These are phyloP conservation scores for Ia io DNA, from an alignment of 2,113 vertebrate species.

Conservation along the genomic window DNA sequence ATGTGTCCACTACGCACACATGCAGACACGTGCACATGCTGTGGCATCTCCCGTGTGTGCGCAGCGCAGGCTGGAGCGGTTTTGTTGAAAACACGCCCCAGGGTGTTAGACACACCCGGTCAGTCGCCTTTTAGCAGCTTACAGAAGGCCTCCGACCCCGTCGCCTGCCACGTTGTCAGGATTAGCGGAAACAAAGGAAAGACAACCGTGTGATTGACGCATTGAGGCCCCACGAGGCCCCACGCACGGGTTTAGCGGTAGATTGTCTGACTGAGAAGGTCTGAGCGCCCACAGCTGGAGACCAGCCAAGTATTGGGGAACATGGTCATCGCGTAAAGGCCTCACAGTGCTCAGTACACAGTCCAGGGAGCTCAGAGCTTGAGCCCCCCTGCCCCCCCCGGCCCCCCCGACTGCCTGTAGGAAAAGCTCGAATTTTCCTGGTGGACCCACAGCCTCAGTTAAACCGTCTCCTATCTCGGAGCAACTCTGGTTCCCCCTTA, in stretches of 20 bases:
- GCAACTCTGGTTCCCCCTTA: neutral
- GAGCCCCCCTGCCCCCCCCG: too few relatives aligned
- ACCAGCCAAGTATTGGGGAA: neutral
- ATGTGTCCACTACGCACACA: neutral
- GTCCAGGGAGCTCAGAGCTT: neutral
- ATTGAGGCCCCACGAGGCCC: rapidly evolving
- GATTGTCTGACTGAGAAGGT: neutral
- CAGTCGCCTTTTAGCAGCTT: too few relatives aligned
- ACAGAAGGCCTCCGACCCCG: too few relatives aligned
- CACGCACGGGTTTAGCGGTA: too few relatives aligned
- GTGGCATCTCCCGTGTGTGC: rapidly evolving
- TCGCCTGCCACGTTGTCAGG: too few relatives aligned
- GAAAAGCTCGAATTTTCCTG: too few relatives aligned
- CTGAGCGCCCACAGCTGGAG: neutral
- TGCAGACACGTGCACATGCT: rapidly evolving
- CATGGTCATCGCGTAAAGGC: neutral
- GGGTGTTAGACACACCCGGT: neutral
- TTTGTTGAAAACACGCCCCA: neutral
- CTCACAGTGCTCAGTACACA: neutral
- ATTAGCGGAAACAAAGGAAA: rapidly evolving
- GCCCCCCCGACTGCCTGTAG: rapidly evolving
- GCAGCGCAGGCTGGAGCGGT: neutral
- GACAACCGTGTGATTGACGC: rapidly evolving
- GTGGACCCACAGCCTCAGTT: too few relatives aligned
- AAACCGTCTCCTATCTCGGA: neutral